Evolutionary conservation across 2,888 invertebrate species (phyloP).

Genomic region (Gnatocerus cornutus): DNA sequence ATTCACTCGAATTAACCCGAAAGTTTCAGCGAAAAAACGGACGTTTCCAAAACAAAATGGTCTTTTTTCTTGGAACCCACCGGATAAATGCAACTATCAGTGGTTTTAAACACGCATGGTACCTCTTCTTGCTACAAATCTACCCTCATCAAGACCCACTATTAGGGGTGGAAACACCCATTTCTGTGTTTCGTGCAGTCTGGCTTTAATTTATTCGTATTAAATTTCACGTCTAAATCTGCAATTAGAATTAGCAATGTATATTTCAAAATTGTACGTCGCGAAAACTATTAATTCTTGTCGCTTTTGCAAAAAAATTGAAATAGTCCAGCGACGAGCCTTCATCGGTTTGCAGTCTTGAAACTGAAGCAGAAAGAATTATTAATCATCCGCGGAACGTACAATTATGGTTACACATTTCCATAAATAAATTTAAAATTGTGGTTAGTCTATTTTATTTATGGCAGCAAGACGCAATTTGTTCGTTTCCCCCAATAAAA

Average conservation of each 20-base stretch:
- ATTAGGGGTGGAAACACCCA: constrained; percentile 44
- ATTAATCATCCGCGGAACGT: constrained; percentile 29
- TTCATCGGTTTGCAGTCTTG: not conserved
- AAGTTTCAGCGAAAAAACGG: constrained; percentile 35
- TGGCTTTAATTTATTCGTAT: constrained; percentile 54
- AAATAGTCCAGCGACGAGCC: not conserved
- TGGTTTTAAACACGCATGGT: constrained; percentile 44
- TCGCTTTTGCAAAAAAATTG: too few species aligned
- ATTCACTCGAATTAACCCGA: constrained; percentile 49
- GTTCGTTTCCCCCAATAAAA: constrained; percentile 51
- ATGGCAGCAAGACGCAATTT: constrained; percentile 51
- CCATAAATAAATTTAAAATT: constrained; percentile 51
- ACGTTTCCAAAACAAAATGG: constrained; percentile 19
- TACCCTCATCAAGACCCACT: constrained; percentile 39
- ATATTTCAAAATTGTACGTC: constrained; percentile 52
- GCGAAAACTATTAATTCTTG: not conserved
- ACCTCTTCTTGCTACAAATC: constrained; percentile 43
- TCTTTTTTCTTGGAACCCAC: constrained; percentile 19
- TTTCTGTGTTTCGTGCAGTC: constrained; percentile 49
- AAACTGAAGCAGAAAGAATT: not conserved
- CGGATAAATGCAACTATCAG: constrained; percentile 38
- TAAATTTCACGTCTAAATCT: constrained; percentile 57
- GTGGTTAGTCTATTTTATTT: constrained; percentile 51
- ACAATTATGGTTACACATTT: constrained; percentile 49
- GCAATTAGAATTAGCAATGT: constrained; percentile 57